These are phyloP conservation scores for Belgica antarctica DNA, from an alignment of 2,888 invertebrate genomes.

Conservation along the genomic window DNA sequence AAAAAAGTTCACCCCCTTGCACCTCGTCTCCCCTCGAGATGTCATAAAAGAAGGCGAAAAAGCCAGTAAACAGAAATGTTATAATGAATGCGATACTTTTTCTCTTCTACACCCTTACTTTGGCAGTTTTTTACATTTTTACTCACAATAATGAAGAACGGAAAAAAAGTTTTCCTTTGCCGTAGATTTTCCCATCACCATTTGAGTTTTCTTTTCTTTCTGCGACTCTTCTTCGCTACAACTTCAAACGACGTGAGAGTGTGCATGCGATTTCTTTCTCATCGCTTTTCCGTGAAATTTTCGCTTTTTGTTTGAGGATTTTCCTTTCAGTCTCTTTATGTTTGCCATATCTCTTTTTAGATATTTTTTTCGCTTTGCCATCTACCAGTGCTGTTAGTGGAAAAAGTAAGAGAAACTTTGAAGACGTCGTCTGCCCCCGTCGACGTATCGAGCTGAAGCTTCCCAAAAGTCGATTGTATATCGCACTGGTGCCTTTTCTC, in stretches of 20 bases:
- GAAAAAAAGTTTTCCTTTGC: slow-evolving; percentile 23
- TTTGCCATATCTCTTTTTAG: neutral
- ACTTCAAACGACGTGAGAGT: slow-evolving; percentile 4
- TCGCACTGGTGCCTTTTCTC: no score
- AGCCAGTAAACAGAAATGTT: slow-evolving; percentile 35
- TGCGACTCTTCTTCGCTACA: neutral
- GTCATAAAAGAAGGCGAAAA: neutral
- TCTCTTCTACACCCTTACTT: neutral
- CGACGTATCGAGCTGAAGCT: no score
- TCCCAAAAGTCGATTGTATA: no score
- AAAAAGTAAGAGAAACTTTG: neutral
- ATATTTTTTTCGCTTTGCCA: neutral
- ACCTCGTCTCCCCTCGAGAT: neutral
- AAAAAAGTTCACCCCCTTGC: neutral
- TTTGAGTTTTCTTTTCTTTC: neutral
- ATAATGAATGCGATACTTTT: slow-evolving; percentile 25
- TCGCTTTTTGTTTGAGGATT: slow-evolving; percentile 18
- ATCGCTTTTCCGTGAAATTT: no score
- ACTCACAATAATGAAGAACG: slow-evolving; percentile 30
- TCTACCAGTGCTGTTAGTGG: neutral
- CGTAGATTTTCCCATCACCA: slow-evolving; percentile 15
- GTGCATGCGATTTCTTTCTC: neutral
- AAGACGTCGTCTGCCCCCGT: no score
- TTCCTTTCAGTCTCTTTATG: slow-evolving; percentile 13
- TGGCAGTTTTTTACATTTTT: neutral